These are phyloP conservation scores for Chunga burmeisteri DNA, from an alignment of 2,113 vertebrate genomes.

Conservation along the genomic window DNA sequence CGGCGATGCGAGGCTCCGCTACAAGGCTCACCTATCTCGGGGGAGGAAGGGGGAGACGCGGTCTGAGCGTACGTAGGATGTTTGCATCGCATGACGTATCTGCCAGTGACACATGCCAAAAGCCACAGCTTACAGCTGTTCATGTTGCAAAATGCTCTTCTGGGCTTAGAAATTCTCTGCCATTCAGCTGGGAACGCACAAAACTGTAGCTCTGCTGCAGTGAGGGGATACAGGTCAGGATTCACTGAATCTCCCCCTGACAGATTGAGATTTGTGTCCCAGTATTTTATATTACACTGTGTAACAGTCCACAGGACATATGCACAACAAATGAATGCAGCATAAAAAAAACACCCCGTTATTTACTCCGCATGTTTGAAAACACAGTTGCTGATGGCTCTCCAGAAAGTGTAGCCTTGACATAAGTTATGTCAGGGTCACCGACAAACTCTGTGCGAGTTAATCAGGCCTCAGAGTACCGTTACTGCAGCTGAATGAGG, in stretches of 20 bases:
- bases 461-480: background rate
- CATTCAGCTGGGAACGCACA: background rate
- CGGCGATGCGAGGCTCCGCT: fast-evolving
- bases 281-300: background rate
- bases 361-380: background rate
- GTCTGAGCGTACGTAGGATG: fast-evolving
- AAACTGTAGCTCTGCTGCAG: background rate
- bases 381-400: background rate
- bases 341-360: background rate
- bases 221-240: background rate
- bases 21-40: background rate
- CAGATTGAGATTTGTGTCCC: background rate
- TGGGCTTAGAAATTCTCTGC: background rate
- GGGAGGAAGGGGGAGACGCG: fast-evolving
- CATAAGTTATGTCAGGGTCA: background rate
- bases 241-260: background rate
- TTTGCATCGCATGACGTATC: background rate
- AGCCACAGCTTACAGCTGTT: background rate
- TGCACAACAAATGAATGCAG: background rate
- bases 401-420: background rate
- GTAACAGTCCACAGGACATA: background rate
- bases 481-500: background rate
- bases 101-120: background rate
- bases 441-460: background rate
- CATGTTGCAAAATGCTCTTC: background rate